A percentile compares a stretch with the other conserved stretches of the same genome.
Conservation (phyloP, 2,113 vertebrate genomes). For the Alethe diademata region DNA sequence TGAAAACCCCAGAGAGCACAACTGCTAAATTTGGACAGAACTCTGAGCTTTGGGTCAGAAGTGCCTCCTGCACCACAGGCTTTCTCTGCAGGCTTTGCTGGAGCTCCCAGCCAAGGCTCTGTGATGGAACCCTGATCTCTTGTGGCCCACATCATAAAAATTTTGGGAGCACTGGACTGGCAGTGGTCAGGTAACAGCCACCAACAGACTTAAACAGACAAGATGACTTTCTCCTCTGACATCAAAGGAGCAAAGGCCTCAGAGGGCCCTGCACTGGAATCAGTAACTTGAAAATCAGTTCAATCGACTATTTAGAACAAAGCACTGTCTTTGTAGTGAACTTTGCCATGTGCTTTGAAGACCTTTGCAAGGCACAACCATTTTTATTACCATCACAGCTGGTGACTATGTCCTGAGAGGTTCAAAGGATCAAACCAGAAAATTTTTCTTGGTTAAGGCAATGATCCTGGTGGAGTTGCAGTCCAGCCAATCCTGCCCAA, state of each 20-base stretch:
- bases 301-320: background rate
- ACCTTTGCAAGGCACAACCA: background rate
- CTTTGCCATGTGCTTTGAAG: background rate
- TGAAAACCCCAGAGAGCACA: background rate
- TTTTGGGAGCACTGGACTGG: background rate
- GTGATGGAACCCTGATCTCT: background rate
- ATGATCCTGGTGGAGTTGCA: background rate
- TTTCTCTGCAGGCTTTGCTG: background rate
- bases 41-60: background rate
- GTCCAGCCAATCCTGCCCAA: background rate
- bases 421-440: background rate
- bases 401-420: background rate
- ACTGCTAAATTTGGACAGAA: background rate
- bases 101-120: background rate
- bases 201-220: background rate
- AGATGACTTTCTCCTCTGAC: background rate
- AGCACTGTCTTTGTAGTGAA: background rate
- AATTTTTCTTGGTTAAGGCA: background rate
- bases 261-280: background rate
- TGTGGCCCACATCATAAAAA: background rate
- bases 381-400: background rate
- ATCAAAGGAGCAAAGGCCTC: background rate
- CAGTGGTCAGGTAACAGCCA: background rate
- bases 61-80: background rate
- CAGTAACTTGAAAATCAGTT: background rate